Evolutionary conservation across 2,888 invertebrate species (phyloP), one percentile per base, ranked within the genome.

Genomic region (Napeogenes inachia): DNA sequence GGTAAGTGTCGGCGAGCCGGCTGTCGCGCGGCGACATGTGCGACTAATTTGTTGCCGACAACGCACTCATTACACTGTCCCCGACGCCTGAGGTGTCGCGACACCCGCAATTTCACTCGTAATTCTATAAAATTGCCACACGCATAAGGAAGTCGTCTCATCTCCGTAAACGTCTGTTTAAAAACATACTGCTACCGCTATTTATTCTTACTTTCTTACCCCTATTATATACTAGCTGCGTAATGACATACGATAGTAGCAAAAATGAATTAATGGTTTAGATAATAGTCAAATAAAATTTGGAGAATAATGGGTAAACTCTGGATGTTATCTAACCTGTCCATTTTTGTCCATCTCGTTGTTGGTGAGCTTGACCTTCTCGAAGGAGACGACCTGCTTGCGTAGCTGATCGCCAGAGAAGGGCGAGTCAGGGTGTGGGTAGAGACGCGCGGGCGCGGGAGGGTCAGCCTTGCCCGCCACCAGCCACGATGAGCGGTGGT

Each of bases 391-490:
- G 80, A 98, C 97, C 91, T 98, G 98, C 89, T 98, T 98, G 81
- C 96, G 93, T 75, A 99, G 93, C 86, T 98, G 98, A 81, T 98
- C 98, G 56, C 97, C 98, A 73, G 96, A 96, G 89, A 96, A 98
- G 66, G 99, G 98, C 65, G 97, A 97, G 89, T 99, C 99, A 47
- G 99, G 99, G 91, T 99, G 99, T 62, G 97, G 94, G 92, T 98
- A 98, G 78, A 98, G 94, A 70, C 98, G 92, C 69, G 96, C 95
- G 67, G 98, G 98, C 45, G 97, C 95, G 76, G 98, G 98, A 13
- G 98, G 98, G 92, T 99, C 99, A 54, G 99, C 99, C 89, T 99
- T 99, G 70, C 99, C 99, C 35, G 99, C 99, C 73, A 98, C 98
- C 79, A 98, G 92, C 99, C 99, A 99, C 60, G 98, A 98, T 71